Evolutionary conservation across 2,888 invertebrate species (phyloP).

Genomic region (Ramazzottius varieornatus): DNA sequence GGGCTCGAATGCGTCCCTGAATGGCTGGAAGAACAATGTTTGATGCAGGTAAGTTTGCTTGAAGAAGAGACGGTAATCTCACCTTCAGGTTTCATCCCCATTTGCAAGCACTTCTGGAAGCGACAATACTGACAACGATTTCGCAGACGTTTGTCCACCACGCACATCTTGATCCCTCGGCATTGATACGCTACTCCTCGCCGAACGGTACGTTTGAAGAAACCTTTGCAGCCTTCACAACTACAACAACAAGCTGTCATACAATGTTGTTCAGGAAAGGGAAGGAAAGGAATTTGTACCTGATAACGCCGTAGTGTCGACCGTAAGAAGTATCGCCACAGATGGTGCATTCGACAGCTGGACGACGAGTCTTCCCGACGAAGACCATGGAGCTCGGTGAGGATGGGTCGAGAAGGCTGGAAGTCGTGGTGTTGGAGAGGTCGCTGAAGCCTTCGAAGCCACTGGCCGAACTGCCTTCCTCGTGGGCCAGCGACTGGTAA

Average conservation of each 20-base stretch:
- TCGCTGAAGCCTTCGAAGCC: too few relatives aligned
- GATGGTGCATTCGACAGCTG: too few relatives aligned
- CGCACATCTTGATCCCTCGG: slow-evolving; percentile 66
- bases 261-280: too few relatives aligned
- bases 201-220: slow-evolving; percentile 87
- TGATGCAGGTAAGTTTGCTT: too few relatives aligned
- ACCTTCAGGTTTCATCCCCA: not conserved
- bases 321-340: not conserved
- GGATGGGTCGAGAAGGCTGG: too few relatives aligned
- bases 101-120: slow-evolving; percentile 69
- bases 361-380: too few relatives aligned
- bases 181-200: slow-evolving; percentile 90
- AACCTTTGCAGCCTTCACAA: slow-evolving; percentile 95
- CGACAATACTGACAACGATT: slow-evolving; percentile 93
- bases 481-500: too few relatives aligned
- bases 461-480: too few relatives aligned
- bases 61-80: too few relatives aligned
- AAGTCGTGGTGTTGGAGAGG: too few relatives aligned
- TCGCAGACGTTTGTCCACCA: slow-evolving; percentile 81
- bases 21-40: slow-evolving; percentile 15
- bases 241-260: slow-evolving; percentile 35
- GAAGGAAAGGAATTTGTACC: too few relatives aligned
- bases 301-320: not conserved
- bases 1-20: slow-evolving; percentile 65
- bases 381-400: too few relatives aligned